phyloP scores from a whole-genome alignment of 2,888 invertebrate genomes.

The Polyommatus icarus region DNA sequence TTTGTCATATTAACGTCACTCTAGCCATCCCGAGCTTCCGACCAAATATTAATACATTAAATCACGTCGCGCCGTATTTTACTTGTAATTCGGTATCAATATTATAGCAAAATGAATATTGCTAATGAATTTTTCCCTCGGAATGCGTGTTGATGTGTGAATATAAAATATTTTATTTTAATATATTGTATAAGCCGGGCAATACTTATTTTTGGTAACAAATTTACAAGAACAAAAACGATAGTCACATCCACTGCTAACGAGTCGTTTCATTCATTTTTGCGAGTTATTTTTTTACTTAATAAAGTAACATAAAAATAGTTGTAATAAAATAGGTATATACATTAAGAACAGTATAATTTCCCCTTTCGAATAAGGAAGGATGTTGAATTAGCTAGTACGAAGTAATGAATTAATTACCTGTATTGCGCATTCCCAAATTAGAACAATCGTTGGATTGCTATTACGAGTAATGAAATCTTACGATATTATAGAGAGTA shows the following conservation, averaged over 20 bases:
- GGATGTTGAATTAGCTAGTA: background rate
- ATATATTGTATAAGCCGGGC: background rate
- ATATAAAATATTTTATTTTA: background rate
- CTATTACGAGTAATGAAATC: slow-evolving; percentile 2
- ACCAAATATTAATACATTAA: slow-evolving; percentile 71
- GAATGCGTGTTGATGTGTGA: background rate
- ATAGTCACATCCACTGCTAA: background rate
- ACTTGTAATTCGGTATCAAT: slow-evolving; percentile 54
- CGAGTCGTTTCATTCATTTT: background rate
- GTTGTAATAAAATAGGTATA: background rate
- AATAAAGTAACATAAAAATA: too few relatives aligned
- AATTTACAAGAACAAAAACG: background rate
- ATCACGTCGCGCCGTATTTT: slow-evolving; percentile 61
- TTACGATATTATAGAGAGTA: background rate
- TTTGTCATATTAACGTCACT: slow-evolving; percentile 79
- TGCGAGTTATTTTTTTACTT: background rate
- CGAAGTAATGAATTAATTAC: background rate
- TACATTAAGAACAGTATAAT: background rate
- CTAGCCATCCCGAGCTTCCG: slow-evolving; percentile 56
- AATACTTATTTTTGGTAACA: background rate
- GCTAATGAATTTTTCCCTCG: slow-evolving; percentile 3
- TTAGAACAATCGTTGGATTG: slow-evolving; percentile 5
- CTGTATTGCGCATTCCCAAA: background rate
- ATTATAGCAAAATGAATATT: slow-evolving; percentile 40
- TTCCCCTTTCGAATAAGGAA: background rate